Evolutionary conservation across 2,797 vertebrate genomes (phyloP), one percentile per base, ranked within the genome.

Genomic region (Naso thynnoides): DNA sequence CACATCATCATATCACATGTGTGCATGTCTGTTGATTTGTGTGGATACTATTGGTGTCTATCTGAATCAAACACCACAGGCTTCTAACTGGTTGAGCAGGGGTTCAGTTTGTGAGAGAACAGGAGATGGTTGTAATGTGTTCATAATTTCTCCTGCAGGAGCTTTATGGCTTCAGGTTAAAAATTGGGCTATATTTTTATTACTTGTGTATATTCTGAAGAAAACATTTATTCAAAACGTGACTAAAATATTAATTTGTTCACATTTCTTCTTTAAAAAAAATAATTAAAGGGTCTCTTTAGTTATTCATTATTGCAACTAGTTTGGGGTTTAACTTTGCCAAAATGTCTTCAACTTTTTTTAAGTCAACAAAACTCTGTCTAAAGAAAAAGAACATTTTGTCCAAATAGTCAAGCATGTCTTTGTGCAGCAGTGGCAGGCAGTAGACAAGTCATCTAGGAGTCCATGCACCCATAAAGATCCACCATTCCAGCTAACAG

Each of bases 1-100:
- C n/a, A n/a, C n/a, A n/a, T n/a, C n/a, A n/a, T n/a, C 36, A 27
- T 53, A 49, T 54, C 50, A 62, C 66, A 55, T 55, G 57, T 56
- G 52, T 29, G 29, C 53, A 52, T 42, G 53, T 72, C 54, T 75
- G 53, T 54, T 58, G n/a, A 65, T 63, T 41, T 60, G 15, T 0
- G 15, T 79, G 48, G 23, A 29, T 19, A 42, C 3, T 42, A 16
- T 42, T 42, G n/a, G 19, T 60, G 23, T 70, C 31, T 53, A 26
- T 64, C 39, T 64, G 59, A 65, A 69, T 7, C 39, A 60, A 53
- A 67, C 45, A 57, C 8, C 23, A 48, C 3, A 56, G 45, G 24
- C 70, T 76, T 4, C 16, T 7, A 56, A 41, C 26, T 33, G n/a
- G n/a, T 67, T 52, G 10, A 54, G 38, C 61, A 65, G 10, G 8